phyloP scores from a whole-genome alignment of 2,888 invertebrate genomes.

The Dromius quadrimaculatus region DNA sequence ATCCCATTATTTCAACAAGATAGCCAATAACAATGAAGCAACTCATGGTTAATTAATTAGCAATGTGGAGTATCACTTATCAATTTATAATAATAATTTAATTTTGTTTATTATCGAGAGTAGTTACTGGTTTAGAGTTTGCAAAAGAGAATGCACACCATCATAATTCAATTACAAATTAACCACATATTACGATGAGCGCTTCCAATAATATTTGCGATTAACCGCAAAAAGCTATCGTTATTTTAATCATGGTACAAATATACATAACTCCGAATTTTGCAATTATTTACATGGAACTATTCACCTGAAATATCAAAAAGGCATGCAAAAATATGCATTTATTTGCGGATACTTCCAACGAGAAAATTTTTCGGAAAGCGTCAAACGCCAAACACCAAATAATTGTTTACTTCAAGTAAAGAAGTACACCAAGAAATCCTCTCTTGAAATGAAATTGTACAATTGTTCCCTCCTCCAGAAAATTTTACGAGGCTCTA shows the following conservation, averaged over 20 bases:
- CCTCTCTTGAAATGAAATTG: slow-evolving; percentile 28
- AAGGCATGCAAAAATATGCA: too few species aligned
- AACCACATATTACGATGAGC: slow-evolving; percentile 24
- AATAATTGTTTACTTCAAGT: slow-evolving; percentile 2
- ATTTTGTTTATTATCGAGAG: slow-evolving; percentile 17
- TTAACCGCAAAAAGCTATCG: slow-evolving; percentile 35
- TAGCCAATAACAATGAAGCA: too few species aligned
- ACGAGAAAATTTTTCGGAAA: too few species aligned
- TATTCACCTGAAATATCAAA: too few species aligned
- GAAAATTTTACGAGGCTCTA: slow-evolving; percentile 7
- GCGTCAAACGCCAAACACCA: too few species aligned
- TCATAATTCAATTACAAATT: slow-evolving; percentile 33
- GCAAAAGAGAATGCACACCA: background rate
- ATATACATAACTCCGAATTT: slow-evolving; percentile 28
- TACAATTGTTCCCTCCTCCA: slow-evolving; percentile 10
- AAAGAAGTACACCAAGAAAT: slow-evolving; percentile 28
- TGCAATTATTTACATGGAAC: slow-evolving; percentile 21
- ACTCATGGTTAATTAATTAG: too few species aligned
- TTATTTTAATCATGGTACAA: slow-evolving; percentile 25
- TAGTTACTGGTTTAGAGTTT: slow-evolving; percentile 2
- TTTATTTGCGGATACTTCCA: too few species aligned
- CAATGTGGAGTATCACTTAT: background rate
- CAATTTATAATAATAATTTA: slow-evolving; percentile 22
- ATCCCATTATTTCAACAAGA: too few species aligned
- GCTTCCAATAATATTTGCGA: slow-evolving; percentile 26